phyloP scores from a whole-genome alignment of 2,113 vertebrate species.

The Syngnathus floridae region DNA sequence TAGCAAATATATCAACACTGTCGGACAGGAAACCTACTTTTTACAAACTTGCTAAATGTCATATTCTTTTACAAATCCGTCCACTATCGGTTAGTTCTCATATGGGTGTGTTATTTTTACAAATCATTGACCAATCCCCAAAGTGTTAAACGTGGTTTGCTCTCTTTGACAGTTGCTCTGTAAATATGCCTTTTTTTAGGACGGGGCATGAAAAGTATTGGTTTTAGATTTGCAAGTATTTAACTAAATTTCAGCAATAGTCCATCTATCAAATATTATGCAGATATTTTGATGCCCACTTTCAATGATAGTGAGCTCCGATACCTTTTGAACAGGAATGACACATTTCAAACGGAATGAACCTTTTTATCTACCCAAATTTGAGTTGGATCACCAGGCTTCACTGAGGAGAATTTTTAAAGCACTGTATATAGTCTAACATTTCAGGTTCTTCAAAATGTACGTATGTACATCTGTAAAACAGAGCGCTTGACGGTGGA shows the following conservation, averaged over 20 bases:
- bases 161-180: no score
- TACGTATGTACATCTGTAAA: neutral
- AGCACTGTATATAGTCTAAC: no score
- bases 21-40: neutral
- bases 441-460: neutral
- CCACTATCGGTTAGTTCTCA: no score
- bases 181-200: no score
- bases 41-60: neutral
- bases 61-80: neutral
- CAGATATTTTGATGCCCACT: neutral
- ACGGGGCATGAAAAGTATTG: no score
- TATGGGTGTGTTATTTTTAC: no score
- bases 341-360: neutral
- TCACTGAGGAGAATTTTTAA: neutral
- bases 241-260: no score
- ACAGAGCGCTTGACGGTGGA: constrained; percentile 64
- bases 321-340: neutral
- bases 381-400: neutral
- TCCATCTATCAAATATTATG: neutral
- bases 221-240: no score
- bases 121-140: no score
- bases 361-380: neutral
- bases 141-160: no score
- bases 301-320: neutral
- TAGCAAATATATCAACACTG: neutral